A percentile compares a stretch with the other conserved stretches of the same genome.
Conservation (phyloP, 1,140 invertebrate genomes). For the Dendroctonus valens region DNA sequence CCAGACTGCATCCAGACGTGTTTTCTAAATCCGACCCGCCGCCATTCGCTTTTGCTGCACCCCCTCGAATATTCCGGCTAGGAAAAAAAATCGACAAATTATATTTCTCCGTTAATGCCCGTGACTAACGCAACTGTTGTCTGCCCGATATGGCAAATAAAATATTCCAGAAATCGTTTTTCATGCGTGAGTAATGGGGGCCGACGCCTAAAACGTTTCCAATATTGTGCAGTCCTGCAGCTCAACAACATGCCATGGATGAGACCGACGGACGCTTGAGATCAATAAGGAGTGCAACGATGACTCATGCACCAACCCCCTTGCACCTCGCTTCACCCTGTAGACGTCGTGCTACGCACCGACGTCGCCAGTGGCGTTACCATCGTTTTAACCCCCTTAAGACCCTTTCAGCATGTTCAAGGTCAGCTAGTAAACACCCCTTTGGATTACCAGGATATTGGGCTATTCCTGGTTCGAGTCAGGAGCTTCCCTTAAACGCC, state of each 20-base stretch:
- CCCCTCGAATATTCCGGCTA: too few relatives aligned
- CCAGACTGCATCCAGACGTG: too few relatives aligned
- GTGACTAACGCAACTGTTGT: not conserved
- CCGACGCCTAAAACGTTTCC: slow-evolving; percentile 21
- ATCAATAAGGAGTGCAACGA: slow-evolving; percentile 47
- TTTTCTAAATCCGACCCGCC: too few relatives aligned
- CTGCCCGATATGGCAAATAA: not conserved
- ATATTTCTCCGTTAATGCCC: too few relatives aligned
- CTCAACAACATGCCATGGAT: slow-evolving; percentile 28
- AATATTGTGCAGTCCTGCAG: slow-evolving; percentile 33
- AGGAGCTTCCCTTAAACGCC: too few relatives aligned
- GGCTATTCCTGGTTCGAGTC: too few relatives aligned
- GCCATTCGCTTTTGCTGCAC: too few relatives aligned
- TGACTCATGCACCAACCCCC: slow-evolving; percentile 42
- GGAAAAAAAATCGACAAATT: too few relatives aligned
- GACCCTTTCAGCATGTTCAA: not conserved
- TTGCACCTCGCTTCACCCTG: slow-evolving; percentile 37
- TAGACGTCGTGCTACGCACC: slow-evolving; percentile 30
- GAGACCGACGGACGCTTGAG: slow-evolving; percentile 44
- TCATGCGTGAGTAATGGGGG: slow-evolving; percentile 8
- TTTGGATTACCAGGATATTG: too few relatives aligned
- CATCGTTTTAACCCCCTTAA: slow-evolving; percentile 15
- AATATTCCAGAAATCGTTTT: slow-evolving; percentile 4
- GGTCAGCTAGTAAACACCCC: not conserved
- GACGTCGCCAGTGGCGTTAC: slow-evolving; percentile 24